Conservation (phyloP, 1,140 invertebrate species). For the Drosophila arizonae region DNA sequence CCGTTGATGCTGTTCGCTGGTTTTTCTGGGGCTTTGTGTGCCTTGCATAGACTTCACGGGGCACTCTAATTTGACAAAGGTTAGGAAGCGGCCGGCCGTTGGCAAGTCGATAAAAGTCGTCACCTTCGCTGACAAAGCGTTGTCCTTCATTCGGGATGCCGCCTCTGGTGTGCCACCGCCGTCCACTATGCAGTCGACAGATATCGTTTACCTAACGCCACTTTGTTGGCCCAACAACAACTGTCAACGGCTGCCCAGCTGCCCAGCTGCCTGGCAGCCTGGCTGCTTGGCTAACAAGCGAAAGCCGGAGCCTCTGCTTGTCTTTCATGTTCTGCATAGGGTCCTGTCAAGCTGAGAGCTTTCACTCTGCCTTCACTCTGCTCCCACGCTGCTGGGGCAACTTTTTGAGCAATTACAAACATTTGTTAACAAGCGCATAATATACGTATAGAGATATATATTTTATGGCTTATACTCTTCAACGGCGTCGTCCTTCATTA, state of each 20-base stretch:
- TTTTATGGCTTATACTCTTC: constrained; percentile 43
- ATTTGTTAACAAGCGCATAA: constrained; percentile 58
- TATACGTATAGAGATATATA: constrained; percentile 33
- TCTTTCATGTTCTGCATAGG: constrained; percentile 1
- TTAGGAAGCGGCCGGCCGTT: constrained; percentile 10
- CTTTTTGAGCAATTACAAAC: constrained; percentile 51
- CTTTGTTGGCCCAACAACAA: constrained; percentile 4
- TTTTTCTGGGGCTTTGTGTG: constrained; percentile 16
- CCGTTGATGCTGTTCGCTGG: not conserved
- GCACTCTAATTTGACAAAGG: constrained; percentile 32
- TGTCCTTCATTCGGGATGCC: not conserved
- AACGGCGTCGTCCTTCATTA: constrained; percentile 19
- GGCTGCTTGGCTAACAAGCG: not conserved
- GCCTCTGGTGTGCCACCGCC: not conserved
- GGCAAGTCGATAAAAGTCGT: constrained; percentile 44
- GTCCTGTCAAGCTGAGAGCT: constrained; percentile 7
- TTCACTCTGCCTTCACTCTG: too few species aligned
- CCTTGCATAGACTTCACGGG: not conserved
- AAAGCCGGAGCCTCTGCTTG: not conserved
- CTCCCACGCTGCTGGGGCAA: constrained; percentile 2
- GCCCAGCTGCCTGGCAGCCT: too few species aligned
- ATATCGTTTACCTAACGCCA: constrained; percentile 15
- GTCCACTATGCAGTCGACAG: constrained; percentile 8
- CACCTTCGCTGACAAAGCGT: constrained; percentile 37
- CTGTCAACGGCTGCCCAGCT: not conserved